Evolutionary conservation across 2,797 vertebrate genomes (phyloP).

Genomic region (Saxicola maurus): DNA sequence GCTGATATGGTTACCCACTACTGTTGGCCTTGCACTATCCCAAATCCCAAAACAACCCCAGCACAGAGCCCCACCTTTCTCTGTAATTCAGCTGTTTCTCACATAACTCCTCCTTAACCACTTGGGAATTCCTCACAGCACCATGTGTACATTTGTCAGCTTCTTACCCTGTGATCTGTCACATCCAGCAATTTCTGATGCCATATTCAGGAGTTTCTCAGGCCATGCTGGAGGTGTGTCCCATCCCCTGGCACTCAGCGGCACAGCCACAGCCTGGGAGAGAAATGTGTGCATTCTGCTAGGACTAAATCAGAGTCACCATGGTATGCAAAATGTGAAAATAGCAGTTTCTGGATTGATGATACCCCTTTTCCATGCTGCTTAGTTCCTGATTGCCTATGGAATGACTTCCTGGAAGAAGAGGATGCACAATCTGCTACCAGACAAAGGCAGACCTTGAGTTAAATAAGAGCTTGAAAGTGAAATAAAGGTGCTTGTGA

Average conservation of each 20-base stretch:
- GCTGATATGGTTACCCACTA: accelerated
- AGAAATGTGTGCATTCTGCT: not conserved
- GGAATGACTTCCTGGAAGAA: not conserved
- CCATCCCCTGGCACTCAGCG: not conserved
- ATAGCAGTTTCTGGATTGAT: not conserved
- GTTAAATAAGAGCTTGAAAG: not conserved
- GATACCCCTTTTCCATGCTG: not conserved
- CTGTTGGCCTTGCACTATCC: not conserved
- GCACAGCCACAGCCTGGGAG: not conserved
- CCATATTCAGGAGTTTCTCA: not conserved
- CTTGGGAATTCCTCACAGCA: not conserved
- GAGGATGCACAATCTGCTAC: not conserved
- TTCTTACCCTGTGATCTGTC: not conserved
- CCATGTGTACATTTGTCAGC: not conserved
- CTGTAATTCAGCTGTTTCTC: not conserved
- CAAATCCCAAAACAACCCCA: not conserved
- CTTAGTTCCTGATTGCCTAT: not conserved
- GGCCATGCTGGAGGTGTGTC: not conserved
- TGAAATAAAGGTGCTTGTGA: not conserved
- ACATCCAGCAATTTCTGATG: not conserved
- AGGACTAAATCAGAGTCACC: not conserved
- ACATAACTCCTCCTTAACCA: not conserved
- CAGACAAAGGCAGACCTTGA: not conserved
- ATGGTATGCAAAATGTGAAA: not conserved
- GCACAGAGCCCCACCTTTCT: not conserved